A percentile compares a stretch with the other conserved stretches of the same genome.
These are phyloP conservation scores for Platysteira castanea DNA, from an alignment of 2,113 vertebrate genomes.

Conservation along the genomic window DNA sequence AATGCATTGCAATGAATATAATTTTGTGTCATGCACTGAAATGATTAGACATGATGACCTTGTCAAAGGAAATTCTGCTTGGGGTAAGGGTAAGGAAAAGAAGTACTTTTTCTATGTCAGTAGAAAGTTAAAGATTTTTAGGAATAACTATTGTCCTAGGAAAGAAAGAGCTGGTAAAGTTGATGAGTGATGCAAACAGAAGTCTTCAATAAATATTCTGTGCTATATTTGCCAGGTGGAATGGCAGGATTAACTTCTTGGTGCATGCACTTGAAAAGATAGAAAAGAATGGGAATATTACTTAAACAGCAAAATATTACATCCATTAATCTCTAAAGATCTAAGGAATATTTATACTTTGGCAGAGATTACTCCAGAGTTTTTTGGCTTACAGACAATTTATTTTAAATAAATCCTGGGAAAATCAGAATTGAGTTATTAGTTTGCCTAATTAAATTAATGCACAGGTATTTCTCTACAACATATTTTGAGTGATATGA, in stretches of 20 bases:
- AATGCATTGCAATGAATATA: background rate
- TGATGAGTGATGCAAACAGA: background rate
- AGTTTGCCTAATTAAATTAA: background rate
- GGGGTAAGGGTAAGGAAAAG: background rate
- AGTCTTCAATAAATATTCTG: background rate
- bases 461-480: background rate
- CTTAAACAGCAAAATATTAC: background rate
- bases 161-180: background rate
- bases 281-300: background rate
- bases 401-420: background rate
- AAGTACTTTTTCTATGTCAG: background rate
- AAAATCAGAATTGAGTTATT: background rate
- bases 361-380: background rate
- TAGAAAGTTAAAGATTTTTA: background rate
- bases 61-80: background rate
- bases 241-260: background rate
- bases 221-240: background rate
- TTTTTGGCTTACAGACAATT: background rate
- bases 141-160: background rate
- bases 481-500: background rate
- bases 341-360: background rate
- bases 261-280: background rate
- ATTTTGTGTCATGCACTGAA: background rate
- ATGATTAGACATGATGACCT: background rate
- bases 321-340: background rate